A percentile compares a stretch with the other conserved stretches of the same genome.
Conservation (phyloP, 1,140 invertebrate genomes). For the Macrosteles quadrilineatus region DNA sequence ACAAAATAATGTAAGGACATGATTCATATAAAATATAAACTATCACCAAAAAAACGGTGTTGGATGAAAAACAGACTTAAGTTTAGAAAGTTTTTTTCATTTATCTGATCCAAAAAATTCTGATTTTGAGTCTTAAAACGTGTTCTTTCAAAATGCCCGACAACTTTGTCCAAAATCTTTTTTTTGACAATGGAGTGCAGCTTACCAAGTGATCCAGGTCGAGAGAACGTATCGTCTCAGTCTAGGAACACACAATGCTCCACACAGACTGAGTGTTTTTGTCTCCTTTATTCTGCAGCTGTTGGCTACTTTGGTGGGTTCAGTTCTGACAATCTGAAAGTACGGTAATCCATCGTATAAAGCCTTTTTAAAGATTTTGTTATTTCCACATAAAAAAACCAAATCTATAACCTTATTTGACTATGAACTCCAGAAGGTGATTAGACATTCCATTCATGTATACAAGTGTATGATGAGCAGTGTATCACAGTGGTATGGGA, state of each 20-base stretch:
- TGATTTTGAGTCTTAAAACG: too few species aligned
- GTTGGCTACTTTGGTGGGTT: background rate
- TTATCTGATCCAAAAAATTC: too few species aligned
- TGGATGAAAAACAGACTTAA: too few species aligned
- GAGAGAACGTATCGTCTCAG: constrained; percentile 22
- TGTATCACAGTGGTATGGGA: background rate
- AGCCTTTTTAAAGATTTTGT: background rate
- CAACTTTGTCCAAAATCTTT: too few species aligned
- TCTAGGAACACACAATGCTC: constrained; percentile 21
- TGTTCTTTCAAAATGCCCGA: too few species aligned
- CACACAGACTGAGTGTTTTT: background rate
- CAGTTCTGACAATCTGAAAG: background rate
- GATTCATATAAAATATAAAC: too few species aligned
- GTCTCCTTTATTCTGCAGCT: background rate
- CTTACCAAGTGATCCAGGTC: constrained; percentile 31
- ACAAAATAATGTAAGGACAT: too few species aligned
- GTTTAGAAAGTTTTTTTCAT: too few species aligned
- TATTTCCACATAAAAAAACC: background rate
- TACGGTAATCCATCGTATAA: background rate
- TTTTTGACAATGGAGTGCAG: too few species aligned
- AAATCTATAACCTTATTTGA: background rate
- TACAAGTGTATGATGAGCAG: background rate
- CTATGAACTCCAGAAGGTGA: background rate
- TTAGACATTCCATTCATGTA: background rate
- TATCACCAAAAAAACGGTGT: too few species aligned